These are phyloP conservation scores for Manis pentadactyla DNA, from an alignment of 2,797 vertebrate genomes.

Conservation along the genomic window DNA sequence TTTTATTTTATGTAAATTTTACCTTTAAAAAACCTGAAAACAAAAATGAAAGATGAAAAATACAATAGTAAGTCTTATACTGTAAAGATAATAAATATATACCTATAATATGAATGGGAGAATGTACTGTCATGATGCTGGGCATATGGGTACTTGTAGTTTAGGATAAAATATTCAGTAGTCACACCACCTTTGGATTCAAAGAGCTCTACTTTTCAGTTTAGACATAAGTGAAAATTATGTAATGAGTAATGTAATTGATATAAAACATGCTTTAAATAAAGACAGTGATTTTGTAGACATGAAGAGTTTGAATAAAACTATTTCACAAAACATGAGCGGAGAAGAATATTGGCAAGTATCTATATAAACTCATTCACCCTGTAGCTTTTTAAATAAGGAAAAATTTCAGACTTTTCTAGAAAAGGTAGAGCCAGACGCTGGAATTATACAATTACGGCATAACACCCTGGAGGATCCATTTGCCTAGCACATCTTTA, in stretches of 20 bases:
- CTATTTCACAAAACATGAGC: background rate
- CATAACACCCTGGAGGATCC: background rate
- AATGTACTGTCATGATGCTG: background rate
- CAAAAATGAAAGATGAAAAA: background rate
- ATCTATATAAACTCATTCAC: background rate
- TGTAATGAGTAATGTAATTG: background rate
- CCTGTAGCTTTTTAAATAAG: background rate
- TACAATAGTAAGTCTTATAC: background rate
- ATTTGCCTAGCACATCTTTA: background rate
- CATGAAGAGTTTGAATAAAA: slow-evolving; percentile 23
- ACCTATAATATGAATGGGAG: background rate
- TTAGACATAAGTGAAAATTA: background rate
- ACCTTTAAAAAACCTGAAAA: background rate
- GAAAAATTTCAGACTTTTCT: background rate
- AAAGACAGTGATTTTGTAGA: background rate
- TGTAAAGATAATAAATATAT: background rate
- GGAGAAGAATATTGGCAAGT: background rate
- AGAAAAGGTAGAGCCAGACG: background rate
- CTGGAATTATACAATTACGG: background rate
- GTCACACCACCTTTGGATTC: background rate
- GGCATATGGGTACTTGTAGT: background rate
- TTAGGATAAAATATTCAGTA: background rate
- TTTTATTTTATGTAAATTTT: background rate
- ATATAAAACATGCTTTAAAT: background rate
- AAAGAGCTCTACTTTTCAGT: background rate